Conservation (phyloP, 1,140 invertebrate genomes). For the Drosophila lowei region DNA sequence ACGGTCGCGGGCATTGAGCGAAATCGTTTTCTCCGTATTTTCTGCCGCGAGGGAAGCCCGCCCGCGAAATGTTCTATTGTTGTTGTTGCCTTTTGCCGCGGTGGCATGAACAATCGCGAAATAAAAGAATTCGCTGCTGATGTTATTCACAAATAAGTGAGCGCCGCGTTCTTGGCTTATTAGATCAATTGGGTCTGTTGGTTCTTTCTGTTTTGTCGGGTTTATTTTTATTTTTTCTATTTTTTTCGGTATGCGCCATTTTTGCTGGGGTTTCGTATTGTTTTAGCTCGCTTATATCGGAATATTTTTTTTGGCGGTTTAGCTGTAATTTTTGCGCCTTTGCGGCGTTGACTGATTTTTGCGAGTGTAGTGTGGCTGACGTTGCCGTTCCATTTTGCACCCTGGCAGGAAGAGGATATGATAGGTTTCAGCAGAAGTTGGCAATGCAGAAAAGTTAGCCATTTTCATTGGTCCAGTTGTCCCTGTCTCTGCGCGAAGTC, state of each 20-base stretch:
- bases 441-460: no score
- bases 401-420: no score
- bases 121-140: slow-evolving; percentile 42
- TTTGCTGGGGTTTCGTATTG: slow-evolving; percentile 40
- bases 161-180: slow-evolving; percentile 67
- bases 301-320: slow-evolving; percentile 15
- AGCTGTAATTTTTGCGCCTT: slow-evolving; percentile 11
- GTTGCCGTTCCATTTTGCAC: no score
- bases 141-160: slow-evolving; percentile 54
- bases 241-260: slow-evolving; percentile 46
- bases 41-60: slow-evolving; percentile 61
- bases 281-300: slow-evolving; percentile 56
- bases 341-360: slow-evolving; percentile 1
- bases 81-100: slow-evolving; percentile 31
- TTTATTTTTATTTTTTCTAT: slow-evolving; percentile 50
- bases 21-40: slow-evolving; percentile 52
- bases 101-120: slow-evolving; percentile 48
- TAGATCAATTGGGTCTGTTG: slow-evolving; percentile 76
- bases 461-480: no score
- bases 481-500: no score
- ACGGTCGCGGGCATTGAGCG: slow-evolving; percentile 12
- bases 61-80: slow-evolving; percentile 59
- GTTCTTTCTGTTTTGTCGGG: slow-evolving; percentile 42
- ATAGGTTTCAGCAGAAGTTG: no score
- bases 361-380: background rate